Base-by-base conservation (phyloP, 2,888 invertebrate species). In the Hemithea aestivaria region DNA sequence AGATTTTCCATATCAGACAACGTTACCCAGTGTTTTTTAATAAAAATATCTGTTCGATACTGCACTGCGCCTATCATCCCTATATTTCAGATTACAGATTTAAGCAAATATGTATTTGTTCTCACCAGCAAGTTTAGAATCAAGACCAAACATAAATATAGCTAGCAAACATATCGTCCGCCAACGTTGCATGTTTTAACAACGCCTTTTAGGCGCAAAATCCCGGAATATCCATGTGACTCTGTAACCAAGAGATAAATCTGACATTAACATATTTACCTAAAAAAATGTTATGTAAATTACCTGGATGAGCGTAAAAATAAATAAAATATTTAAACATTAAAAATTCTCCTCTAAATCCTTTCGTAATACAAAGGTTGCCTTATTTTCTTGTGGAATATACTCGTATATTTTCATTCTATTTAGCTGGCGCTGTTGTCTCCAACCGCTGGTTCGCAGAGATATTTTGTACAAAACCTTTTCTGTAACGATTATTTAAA, bases 121-220 rank as follows among this genome's bases (percentile, higher is more conserved):
- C 76, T 70, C 52, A 79, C 85, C 85, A 27, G 73, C 84, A 10
- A 85, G 70, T 45, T 79, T 84, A 1, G 82, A 82, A 53, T 85
- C 83, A 7, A 83, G 68, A 29, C 82, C 79, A 26, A 85, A 56
- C 74, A 82, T 79, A 44, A 82, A 79, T 48, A 85, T 64, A 36
- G 72, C 74, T 10, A 84, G 60, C 48, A 84, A 51, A 51, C 73
- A 80, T 56, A 77, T 56, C 29, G 75, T 67, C 74, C 78, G 78
- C 73, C 76, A 78, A 50, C 75, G 67, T 45, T 73, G 77, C 84
- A 83, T 83, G 75, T 75, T 81, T 52, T 40, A 45, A 44, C 49
- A 45, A 45, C 56, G 34, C 32, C 40, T 39, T 44, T 38, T 20
- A 34, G 27, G 26, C 36, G 10, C 27, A 9, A 33, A 22, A 40